Percentiles rank a stretch among this genome's conserved stretches.
Conservation (phyloP, 2,113 vertebrate species). For the rat (Rattus norvegicus) region GRCr8 NC_086019.1:52809001-52809500, state of each 20-base stretch:
- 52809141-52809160: fast-evolving
- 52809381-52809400: fast-evolving
- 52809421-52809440: neutral
- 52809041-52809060: neutral
- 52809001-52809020: neutral
- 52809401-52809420: too few relatives aligned
- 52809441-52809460: neutral
- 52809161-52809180: fast-evolving
- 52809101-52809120: neutral
- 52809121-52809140: fast-evolving
- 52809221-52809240: neutral
- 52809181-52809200: fast-evolving
- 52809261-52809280: neutral
- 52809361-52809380: neutral
- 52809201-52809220: fast-evolving
- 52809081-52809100: neutral
- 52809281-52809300: neutral
- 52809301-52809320: neutral
- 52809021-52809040: neutral
- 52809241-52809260: neutral
- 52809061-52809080: fast-evolving
- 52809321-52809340: neutral
- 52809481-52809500: neutral
- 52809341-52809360: too few relatives aligned
- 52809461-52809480: neutral